Evolutionary conservation across 2,888 invertebrate species (phyloP).

Genomic region (Hirtodrosophila cameraria): DNA sequence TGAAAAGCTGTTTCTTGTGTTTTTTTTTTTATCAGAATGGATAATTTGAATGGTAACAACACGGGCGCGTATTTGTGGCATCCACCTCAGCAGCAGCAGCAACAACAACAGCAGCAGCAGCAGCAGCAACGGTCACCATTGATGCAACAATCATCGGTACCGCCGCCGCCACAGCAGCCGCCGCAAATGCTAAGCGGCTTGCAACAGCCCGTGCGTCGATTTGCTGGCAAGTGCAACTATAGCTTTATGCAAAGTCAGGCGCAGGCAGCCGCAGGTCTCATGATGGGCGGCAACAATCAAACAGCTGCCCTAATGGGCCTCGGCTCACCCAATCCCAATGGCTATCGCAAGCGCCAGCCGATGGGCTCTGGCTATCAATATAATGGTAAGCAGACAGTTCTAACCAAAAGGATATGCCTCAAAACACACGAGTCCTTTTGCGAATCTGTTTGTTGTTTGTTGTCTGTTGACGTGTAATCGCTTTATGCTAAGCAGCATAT

Average conservation of each 20-base stretch:
- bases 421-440: no score
- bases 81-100: conserved; percentile 24
- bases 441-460: no score
- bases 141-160: conserved; percentile 33
- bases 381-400: conserved; percentile 57
- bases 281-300: conserved; percentile 32
- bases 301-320: conserved; percentile 31
- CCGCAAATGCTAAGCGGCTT: conserved; percentile 15
- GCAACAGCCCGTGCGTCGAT: conserved; percentile 48
- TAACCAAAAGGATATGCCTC: neutral
- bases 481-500: no score
- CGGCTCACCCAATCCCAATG: conserved; percentile 40
- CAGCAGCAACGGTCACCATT: conserved; percentile 13
- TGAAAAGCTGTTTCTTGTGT: no score
- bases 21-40: conserved; percentile 33
- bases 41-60: conserved; percentile 56
- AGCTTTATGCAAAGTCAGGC: conserved; percentile 46
- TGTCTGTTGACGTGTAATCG: no score
- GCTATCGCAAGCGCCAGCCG: conserved; percentile 60
- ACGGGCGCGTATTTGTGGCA: conserved; percentile 59
- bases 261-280: conserved; percentile 13
- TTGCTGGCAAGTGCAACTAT: conserved; percentile 61
- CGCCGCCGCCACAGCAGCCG: conserved; percentile 29
- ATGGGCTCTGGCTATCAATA: conserved; percentile 52
- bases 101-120: conserved; percentile 15